Evolutionary conservation across 2,888 invertebrate species (phyloP), one percentile per base, ranked within the genome.

Genomic region (Leptopilina syphax): DNA sequence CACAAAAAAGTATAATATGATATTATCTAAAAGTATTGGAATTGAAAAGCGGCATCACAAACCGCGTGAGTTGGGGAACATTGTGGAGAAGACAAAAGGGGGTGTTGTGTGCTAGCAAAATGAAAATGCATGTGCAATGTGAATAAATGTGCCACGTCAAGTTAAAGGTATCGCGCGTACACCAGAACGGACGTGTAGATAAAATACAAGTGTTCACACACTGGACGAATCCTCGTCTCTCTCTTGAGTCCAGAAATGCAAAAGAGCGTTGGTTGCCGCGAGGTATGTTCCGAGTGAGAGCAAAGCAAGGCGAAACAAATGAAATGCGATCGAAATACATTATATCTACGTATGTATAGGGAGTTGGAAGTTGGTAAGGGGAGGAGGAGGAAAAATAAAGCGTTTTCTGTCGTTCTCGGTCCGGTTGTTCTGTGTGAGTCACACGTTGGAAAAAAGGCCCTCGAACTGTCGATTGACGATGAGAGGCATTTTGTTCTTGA

Each of bases 231-330:
- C 67, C 76, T 34, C 34, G 34, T 34, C 34, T 34, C 34, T 34
- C 34, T 66, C 76, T 79, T 76, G 79, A 76, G 65, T 76, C 79
- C 67, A 79, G 57, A 79, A 44, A 44, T 63, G 78, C 77, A 54
- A 54, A 44, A 65, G 73, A 77, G 78, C 78, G 79, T 44, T 34
- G 4, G 34, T 77, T 81, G 87, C 89, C 86, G 87, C 86, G 86
- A 88, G 88, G 85, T 80, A 83, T 81, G 86, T 88, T 50, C 3
- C 0, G 44, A 44, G 44, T 86, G 87, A 86, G 86, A 88, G 88
- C 86, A 79, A 83, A 86, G 85, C 86, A 84, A 87, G 84, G 83
- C 85, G 87, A 85, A 89, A 88, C 87, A 89, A 89, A 88, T 89
- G 86, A 86, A 86, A 86, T 85, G 86, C 83, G 86, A 81, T 80